phyloP scores from a whole-genome alignment of 53 echinoderm and acorn worm genomes.

The Mesocentrotus franciscanus region DNA sequence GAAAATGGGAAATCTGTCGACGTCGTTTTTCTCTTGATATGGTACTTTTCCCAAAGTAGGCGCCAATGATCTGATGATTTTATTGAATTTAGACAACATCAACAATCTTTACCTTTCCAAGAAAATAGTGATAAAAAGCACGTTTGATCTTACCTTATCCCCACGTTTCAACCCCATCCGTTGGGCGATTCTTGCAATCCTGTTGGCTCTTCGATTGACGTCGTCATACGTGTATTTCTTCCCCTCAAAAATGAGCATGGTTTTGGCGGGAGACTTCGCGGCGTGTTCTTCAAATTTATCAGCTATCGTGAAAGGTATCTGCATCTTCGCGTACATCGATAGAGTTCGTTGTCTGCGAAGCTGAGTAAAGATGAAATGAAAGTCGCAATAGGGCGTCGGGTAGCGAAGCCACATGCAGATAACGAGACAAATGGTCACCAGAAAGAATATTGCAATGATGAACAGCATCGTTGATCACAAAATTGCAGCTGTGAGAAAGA shows the following conservation, averaged over 20 bases:
- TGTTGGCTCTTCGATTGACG: slow-evolving; percentile 85
- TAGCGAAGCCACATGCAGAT: not conserved
- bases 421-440: not conserved
- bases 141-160: slow-evolving; percentile 71
- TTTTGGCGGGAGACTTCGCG: slow-evolving; percentile 73
- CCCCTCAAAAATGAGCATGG: slow-evolving; percentile 85
- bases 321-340: slow-evolving; percentile 59
- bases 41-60: no score
- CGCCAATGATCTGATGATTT: no score
- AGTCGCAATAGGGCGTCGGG: slow-evolving; percentile 30
- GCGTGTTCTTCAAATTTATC: slow-evolving; percentile 81
- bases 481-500: not conserved
- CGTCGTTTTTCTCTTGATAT: no score
- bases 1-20: no score
- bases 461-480: slow-evolving; percentile 5
- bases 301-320: slow-evolving; percentile 79
- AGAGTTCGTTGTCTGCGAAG: slow-evolving; percentile 70
- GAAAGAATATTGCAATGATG: slow-evolving; percentile 37
- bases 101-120: not conserved
- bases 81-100: no score
- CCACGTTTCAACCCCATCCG: slow-evolving; percentile 80
- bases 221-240: slow-evolving; percentile 82
- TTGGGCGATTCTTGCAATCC: slow-evolving; percentile 76
- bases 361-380: slow-evolving; percentile 39
- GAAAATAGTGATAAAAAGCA: not conserved